Evolutionary conservation across 2,113 vertebrate species (phyloP).

Genomic region (Pedionomus torquatus): DNA sequence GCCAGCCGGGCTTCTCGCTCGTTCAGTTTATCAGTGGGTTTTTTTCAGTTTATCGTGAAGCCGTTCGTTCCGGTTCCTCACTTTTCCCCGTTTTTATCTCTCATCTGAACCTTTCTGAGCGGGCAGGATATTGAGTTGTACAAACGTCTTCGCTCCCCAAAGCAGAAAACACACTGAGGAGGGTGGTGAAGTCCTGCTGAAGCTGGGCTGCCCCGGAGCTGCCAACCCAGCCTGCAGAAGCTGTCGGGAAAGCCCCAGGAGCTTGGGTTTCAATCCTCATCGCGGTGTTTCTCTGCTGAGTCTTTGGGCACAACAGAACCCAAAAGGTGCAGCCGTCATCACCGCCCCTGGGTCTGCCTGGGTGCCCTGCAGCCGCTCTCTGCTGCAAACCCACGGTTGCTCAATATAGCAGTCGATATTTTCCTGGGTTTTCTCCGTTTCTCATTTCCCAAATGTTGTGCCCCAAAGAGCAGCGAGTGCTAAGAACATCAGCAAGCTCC

Average conservation of each 20-base stretch:
- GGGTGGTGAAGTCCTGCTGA: background rate
- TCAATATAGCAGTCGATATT: background rate
- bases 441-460: background rate
- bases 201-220: background rate
- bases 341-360: background rate
- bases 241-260: background rate
- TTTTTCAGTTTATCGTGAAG: constrained; percentile 12
- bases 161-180: background rate
- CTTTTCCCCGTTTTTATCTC: background rate
- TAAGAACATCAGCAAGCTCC: background rate
- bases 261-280: background rate
- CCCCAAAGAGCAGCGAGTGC: background rate
- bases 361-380: background rate
- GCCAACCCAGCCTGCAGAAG: fast-evolving
- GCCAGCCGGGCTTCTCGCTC: background rate
- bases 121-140: background rate
- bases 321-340: background rate
- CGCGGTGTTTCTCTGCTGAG: background rate
- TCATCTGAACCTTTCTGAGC: background rate
- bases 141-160: background rate
- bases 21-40: background rate
- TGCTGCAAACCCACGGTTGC: background rate
- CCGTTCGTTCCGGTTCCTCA: background rate
- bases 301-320: background rate
- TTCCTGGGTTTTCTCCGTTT: background rate